phyloP scores from a whole-genome alignment of 2,888 invertebrate species.

The Cataglyphis cursor region DNA sequence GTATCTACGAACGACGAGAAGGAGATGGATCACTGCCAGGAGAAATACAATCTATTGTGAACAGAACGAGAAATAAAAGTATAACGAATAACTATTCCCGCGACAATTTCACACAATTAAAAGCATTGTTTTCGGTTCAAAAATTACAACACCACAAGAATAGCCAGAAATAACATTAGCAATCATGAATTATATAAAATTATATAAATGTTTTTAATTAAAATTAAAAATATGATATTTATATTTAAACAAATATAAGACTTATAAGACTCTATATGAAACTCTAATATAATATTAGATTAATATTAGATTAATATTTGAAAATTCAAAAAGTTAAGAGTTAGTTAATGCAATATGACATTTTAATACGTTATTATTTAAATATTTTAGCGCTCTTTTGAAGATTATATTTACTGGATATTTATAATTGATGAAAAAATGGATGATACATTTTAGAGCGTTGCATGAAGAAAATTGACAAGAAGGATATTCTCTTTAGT shows the following conservation, averaged over 20 bases:
- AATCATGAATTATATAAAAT: slow-evolving; percentile 16
- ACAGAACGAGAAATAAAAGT: slow-evolving; percentile 10
- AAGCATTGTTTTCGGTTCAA: slow-evolving; percentile 15
- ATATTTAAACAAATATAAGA: neutral
- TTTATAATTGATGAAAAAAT: neutral
- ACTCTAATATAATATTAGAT: too few species aligned
- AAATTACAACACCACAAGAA: neutral
- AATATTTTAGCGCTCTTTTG: neutral
- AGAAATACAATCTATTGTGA: slow-evolving; percentile 50
- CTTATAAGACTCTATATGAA: too few species aligned
- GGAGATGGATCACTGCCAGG: slow-evolving; percentile 45
- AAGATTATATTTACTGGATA: neutral
- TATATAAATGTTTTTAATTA: neutral
- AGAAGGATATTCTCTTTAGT: slow-evolving; percentile 2
- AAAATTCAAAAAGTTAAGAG: neutral
- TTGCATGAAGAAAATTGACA: slow-evolving; percentile 38
- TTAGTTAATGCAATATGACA: neutral
- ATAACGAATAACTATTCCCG: slow-evolving; percentile 43
- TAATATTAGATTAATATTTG: neutral
- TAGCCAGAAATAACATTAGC: neutral
- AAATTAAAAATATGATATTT: neutral
- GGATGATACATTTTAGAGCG: slow-evolving; percentile 41
- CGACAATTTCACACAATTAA: slow-evolving; percentile 41
- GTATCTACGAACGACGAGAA: slow-evolving; percentile 54
- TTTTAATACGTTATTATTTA: neutral